Percentiles rank a stretch among this genome's conserved stretches.
Conservation (phyloP, 2,888 invertebrate genomes). For the Ophraella communa region DNA sequence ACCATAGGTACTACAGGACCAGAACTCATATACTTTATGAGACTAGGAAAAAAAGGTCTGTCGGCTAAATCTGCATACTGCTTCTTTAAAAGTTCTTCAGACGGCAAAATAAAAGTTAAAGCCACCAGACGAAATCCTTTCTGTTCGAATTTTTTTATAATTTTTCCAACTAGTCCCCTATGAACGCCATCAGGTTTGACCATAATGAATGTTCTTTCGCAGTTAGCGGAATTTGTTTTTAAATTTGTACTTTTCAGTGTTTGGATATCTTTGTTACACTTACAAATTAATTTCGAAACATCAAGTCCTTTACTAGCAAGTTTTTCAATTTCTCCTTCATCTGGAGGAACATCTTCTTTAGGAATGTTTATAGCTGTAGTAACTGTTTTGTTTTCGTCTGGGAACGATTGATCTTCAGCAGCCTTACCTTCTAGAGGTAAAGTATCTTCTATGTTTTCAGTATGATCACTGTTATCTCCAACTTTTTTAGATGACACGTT, state of each 20-base stretch:
- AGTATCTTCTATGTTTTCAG: background rate
- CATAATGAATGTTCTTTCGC: slow-evolving; percentile 96
- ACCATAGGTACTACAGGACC: slow-evolving; percentile 94
- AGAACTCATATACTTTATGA: slow-evolving; percentile 68
- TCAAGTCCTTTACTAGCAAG: background rate
- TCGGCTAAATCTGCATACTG: slow-evolving; percentile 91
- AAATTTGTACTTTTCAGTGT: background rate
- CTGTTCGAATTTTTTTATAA: slow-evolving; percentile 92
- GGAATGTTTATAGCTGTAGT: background rate
- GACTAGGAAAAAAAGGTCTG: slow-evolving; percentile 90
- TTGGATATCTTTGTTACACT: background rate
- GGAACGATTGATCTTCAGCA: too few relatives aligned
- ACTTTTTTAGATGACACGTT: too few relatives aligned
- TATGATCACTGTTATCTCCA: too few relatives aligned
- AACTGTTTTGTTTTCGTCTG: background rate
- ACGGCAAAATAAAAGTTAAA: slow-evolving; percentile 89
- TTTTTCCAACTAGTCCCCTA: slow-evolving; percentile 91
- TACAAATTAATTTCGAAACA: background rate
- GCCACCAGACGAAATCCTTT: slow-evolving; percentile 96
- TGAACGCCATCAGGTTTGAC: slow-evolving; percentile 98
- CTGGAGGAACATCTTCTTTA: background rate
- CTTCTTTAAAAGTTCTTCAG: slow-evolving; percentile 80
- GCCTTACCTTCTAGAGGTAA: too few relatives aligned
- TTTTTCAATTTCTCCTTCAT: background rate
- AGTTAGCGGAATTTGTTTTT: slow-evolving; percentile 36